Conservation (phyloP, 2,113 vertebrate genomes). For the Nothocercus nigrocapillus region DNA sequence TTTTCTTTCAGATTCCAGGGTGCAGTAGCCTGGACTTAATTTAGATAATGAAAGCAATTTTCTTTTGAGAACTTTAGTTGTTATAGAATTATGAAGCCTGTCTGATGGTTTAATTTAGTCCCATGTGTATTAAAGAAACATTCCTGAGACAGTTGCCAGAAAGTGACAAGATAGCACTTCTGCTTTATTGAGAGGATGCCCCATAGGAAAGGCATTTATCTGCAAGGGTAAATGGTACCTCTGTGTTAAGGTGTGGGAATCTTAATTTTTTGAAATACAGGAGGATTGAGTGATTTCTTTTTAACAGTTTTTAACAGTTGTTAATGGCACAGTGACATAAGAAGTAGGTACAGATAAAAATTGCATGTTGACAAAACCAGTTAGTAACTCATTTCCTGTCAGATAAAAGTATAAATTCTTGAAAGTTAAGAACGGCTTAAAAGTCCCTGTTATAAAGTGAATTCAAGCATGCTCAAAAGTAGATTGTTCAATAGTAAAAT, state of each 20-base stretch:
- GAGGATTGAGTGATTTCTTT: conserved; percentile 17
- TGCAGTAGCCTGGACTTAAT: conserved; percentile 60
- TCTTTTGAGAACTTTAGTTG: conserved; percentile 66
- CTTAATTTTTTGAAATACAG: conserved; percentile 31
- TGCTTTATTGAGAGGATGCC: conserved; percentile 64
- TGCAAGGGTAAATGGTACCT: conserved; percentile 21
- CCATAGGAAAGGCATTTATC: conserved; percentile 62
- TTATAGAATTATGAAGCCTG: conserved; percentile 67
- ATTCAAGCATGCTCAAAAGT: not conserved
- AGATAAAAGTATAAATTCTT: not conserved
- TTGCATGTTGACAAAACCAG: conserved; percentile 24
- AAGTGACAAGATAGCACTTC: conserved; percentile 75
- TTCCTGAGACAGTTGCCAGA: conserved; percentile 73
- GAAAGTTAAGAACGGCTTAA: not conserved
- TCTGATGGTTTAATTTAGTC: conserved; percentile 79
- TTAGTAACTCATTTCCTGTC: not conserved
- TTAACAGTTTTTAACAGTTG: not conserved
- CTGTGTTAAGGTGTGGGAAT: conserved; percentile 38
- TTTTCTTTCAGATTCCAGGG: conserved; percentile 62
- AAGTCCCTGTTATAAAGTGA: not conserved
- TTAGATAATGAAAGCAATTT: conserved; percentile 77
- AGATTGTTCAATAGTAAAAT: not conserved
- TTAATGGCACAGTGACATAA: not conserved
- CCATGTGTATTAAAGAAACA: conserved; percentile 77
- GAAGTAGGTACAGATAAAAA: not conserved